phyloP scores from a whole-genome alignment of 1,140 invertebrate genomes.

The Amphibalanus amphitrite region DNA sequence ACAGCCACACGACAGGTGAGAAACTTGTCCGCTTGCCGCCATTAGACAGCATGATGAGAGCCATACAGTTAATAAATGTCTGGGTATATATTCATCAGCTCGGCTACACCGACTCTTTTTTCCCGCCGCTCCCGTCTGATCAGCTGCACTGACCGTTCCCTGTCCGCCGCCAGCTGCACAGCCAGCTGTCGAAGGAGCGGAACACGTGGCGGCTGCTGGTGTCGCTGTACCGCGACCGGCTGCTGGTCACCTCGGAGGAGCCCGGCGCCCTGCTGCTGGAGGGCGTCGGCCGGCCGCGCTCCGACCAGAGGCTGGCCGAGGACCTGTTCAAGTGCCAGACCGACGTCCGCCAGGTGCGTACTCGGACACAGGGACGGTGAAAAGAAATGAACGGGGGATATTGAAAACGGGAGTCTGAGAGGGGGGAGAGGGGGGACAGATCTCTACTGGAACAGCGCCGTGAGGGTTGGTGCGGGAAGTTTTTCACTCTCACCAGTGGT shows the following conservation, averaged over 20 bases:
- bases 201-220: constrained; percentile 71
- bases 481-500: too few relatives aligned
- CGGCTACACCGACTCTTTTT: too few relatives aligned
- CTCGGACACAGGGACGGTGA: not conserved
- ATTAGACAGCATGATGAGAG: too few relatives aligned
- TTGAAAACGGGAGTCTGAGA: not conserved
- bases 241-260: constrained; percentile 21
- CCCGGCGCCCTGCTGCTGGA: constrained; percentile 26
- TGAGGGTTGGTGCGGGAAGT: too few relatives aligned
- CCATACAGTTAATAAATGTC: too few relatives aligned
- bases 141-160: constrained; percentile 15
- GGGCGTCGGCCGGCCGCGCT: constrained; percentile 19
- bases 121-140: too few relatives aligned
- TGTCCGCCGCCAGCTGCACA: constrained; percentile 41
- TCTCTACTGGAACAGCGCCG: too few relatives aligned
- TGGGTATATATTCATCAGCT: too few relatives aligned
- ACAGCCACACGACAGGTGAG: constrained; percentile 7
- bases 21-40: not conserved
- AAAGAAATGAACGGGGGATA: not conserved
- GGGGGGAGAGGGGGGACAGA: too few relatives aligned
- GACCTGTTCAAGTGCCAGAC: not conserved
- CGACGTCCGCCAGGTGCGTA: not conserved
- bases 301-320: not conserved
- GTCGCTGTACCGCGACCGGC: constrained; percentile 57
- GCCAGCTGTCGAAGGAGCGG: constrained; percentile 56